Base-by-base conservation (phyloP, 2,797 vertebrate species). In the Sebastiscus albofasciatus region DNA sequence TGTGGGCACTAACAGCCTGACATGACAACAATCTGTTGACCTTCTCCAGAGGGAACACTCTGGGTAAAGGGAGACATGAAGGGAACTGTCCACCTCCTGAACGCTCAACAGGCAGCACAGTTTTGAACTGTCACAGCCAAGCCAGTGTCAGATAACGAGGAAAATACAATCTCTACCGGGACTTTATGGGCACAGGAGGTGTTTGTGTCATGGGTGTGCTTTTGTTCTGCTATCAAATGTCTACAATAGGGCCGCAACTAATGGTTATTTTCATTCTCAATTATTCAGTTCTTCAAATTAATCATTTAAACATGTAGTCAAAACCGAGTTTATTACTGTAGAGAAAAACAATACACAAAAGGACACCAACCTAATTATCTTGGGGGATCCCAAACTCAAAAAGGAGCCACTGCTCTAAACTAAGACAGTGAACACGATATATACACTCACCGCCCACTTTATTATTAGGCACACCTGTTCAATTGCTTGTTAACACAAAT, bases 11-110 rank as follows among this genome's bases (percentile, higher is more conserved):
- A 68, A 76, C 18, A 13, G 36, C 73, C 77, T 46, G 33, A 81
- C 79, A 73, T 46, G 64, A 83, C 8, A 39, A 85, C 80, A 82
- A 72, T 69, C 31, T 79, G 67, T 61, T 77, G 79, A 85, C 55
- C 82, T 46, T 59, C 42, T 81, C 68, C 58, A 72, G 83, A 90
- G 87, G 2, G 5, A 81, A 66, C 49, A 59, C 65, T 85, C 60
- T 5, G 72, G 39, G 27, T 82, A 67, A 80, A 85, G 27, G 31
- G 24, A 58, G 77, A 77, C 81, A 80, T 46, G 27, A 80, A 81
- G 60, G 70, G 67, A 83, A 67, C 83, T 76, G 54, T 80, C 75
- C 84, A 55, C 75, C 55, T 22, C 72, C 67, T 24, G 22, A 82
- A 67, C 1, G 0, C 75, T 81, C 81, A 26, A 39, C 58, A 24